Conservation (phyloP, 2,888 invertebrate genomes). For the Coenonympha glycerion region DNA sequence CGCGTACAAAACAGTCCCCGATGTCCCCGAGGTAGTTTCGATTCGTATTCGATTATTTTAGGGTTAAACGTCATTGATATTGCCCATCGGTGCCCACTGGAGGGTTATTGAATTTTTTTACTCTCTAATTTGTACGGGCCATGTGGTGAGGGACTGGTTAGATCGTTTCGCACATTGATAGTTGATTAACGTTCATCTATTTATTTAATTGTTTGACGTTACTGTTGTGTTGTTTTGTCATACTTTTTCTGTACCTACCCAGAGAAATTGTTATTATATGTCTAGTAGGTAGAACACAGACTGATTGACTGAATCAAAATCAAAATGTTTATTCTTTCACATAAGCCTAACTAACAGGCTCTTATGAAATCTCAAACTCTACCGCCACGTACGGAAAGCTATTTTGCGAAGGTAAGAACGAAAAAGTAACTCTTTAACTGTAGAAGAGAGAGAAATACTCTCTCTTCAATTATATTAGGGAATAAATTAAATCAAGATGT, state of each 20-base stretch:
- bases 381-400: too few relatives aligned
- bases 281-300: too few relatives aligned
- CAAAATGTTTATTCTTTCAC: too few relatives aligned
- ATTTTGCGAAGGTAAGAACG: too few relatives aligned
- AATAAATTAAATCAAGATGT: too few relatives aligned
- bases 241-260: neutral
- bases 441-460: too few relatives aligned
- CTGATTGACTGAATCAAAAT: too few relatives aligned
- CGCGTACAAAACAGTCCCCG: slow-evolving; percentile 57
- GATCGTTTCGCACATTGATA: slow-evolving; percentile 47
- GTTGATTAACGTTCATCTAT: slow-evolving; percentile 43
- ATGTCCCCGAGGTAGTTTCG: slow-evolving; percentile 74
- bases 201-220: slow-evolving; percentile 39
- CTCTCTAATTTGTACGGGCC: slow-evolving; percentile 66
- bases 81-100: slow-evolving; percentile 64
- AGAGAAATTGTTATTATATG: too few relatives aligned
- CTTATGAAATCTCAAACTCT: too few relatives aligned
- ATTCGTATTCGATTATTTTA: slow-evolving; percentile 73
- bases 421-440: too few relatives aligned
- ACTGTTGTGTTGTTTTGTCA: neutral
- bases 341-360: too few relatives aligned
- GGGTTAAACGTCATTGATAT: slow-evolving; percentile 76
- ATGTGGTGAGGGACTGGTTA: slow-evolving; percentile 51
- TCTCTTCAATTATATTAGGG: too few relatives aligned
- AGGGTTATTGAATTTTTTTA: slow-evolving; percentile 67